phyloP scores from a whole-genome alignment of 2,113 vertebrate genomes.

The Isichthys henryi region DNA sequence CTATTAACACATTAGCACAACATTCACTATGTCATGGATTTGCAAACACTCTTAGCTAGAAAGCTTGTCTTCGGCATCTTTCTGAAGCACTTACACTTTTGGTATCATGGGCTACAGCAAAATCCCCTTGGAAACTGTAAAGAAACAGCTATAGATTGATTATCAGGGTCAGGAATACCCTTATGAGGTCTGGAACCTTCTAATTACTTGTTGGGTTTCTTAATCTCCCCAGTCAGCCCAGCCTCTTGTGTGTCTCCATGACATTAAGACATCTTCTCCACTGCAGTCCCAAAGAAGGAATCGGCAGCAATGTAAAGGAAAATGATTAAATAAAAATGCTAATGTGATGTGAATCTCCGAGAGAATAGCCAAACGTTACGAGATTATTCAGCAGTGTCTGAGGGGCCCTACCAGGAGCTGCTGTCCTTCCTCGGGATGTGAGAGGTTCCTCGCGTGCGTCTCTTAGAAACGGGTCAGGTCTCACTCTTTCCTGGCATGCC shows the following conservation, averaged over 20 bases:
- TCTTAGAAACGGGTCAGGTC: background rate
- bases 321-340: background rate
- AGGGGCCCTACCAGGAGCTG: background rate
- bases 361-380: background rate
- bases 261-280: background rate
- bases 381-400: background rate
- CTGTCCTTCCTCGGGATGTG: background rate
- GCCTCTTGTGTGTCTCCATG: background rate
- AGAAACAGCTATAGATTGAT: background rate
- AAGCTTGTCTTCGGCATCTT: background rate
- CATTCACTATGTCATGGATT: background rate
- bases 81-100: background rate
- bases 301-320: background rate
- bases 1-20: background rate
- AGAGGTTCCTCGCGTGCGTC: background rate
- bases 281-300: background rate
- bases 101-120: background rate
- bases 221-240: background rate
- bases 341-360: constrained; percentile 14
- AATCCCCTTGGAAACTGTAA: background rate
- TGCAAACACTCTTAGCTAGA: background rate
- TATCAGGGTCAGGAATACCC: background rate
- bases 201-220: background rate
- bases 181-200: background rate
- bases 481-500: background rate